Evolutionary conservation across 2,888 invertebrate genomes (phyloP).

Genomic region (Apamea epomidion): DNA sequence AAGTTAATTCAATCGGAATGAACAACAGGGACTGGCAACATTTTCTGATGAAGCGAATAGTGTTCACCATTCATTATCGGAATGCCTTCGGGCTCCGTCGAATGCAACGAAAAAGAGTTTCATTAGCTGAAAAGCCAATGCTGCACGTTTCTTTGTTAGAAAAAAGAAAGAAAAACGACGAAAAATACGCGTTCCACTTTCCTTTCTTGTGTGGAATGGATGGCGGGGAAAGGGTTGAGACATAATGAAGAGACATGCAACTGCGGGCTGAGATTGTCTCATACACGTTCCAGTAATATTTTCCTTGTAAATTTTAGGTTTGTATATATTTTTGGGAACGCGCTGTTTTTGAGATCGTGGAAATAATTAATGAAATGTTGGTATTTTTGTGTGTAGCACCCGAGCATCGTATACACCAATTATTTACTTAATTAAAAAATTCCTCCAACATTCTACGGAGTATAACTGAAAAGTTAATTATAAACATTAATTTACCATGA

Average conservation of each 20-base stretch:
- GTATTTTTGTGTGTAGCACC: neutral
- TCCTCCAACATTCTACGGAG: neutral
- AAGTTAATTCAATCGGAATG: slow-evolving; percentile 49
- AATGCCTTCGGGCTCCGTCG: slow-evolving; percentile 70
- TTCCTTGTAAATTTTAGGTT: slow-evolving; percentile 26
- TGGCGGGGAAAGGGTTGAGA: slow-evolving; percentile 80
- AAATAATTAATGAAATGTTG: neutral
- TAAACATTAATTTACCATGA: slow-evolving; percentile 21
- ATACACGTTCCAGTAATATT: slow-evolving; percentile 55
- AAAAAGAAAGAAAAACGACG: slow-evolving; percentile 73
- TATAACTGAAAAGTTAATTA: slow-evolving; percentile 2
- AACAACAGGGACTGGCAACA: slow-evolving; percentile 36
- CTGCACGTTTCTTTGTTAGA: slow-evolving; percentile 77
- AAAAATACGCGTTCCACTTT: slow-evolving; percentile 83
- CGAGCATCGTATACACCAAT: neutral
- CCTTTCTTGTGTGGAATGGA: slow-evolving; percentile 76
- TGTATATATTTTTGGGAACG: slow-evolving; percentile 12
- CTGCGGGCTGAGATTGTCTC: slow-evolving; percentile 70
- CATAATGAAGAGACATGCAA: slow-evolving; percentile 82
- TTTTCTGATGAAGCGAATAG: slow-evolving; percentile 57
- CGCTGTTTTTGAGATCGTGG: neutral
- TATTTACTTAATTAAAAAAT: neutral
- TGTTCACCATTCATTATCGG: slow-evolving; percentile 72
- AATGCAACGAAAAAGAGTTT: slow-evolving; percentile 79
- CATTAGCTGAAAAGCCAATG: slow-evolving; percentile 82